phyloP scores from a whole-genome alignment of 2,888 invertebrate species.

The Shargacucullia verbasci region DNA sequence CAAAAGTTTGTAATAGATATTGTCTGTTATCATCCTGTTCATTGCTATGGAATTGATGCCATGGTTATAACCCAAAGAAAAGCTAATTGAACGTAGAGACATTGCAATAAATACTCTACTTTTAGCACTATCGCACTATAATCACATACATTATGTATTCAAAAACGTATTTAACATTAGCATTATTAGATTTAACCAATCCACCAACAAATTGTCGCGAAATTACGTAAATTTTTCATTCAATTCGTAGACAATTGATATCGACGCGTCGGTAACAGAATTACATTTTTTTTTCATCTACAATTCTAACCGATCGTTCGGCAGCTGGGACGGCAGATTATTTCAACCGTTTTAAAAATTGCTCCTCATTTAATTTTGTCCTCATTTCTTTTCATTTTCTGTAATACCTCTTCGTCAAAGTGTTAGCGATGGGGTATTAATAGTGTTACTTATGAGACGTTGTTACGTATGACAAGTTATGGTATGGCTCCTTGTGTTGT shows the following conservation, averaged over 20 bases:
- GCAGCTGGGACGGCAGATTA: constrained; percentile 71
- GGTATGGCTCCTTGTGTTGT: constrained; percentile 11
- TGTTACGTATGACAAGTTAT: constrained; percentile 17
- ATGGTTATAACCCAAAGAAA: too few relatives aligned
- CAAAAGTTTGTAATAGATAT: too few relatives aligned
- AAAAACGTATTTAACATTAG: background rate
- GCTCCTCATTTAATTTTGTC: constrained; percentile 73
- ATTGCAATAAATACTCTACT: too few relatives aligned
- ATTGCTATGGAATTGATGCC: too few relatives aligned
- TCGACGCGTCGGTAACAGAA: constrained; percentile 54
- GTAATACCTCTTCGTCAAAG: constrained; percentile 24
- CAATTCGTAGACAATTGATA: constrained; percentile 47
- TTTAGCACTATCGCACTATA: too few relatives aligned
- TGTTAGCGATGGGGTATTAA: constrained; percentile 25
- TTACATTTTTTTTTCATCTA: constrained; percentile 59
- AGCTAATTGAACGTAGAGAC: too few relatives aligned
- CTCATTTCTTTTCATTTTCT: constrained; percentile 74
- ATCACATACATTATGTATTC: constrained; percentile 8
- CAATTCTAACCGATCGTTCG: constrained; percentile 57
- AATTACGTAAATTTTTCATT: constrained; percentile 38
- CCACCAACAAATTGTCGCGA: constrained; percentile 35
- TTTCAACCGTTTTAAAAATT: constrained; percentile 68
- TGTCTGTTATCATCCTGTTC: too few relatives aligned
- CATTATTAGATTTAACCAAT: constrained; percentile 19
- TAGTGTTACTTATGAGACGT: constrained; percentile 15